Evolutionary conservation across 2,113 vertebrate genomes (phyloP).

Genomic region (Poicephalus gulielmi): DNA sequence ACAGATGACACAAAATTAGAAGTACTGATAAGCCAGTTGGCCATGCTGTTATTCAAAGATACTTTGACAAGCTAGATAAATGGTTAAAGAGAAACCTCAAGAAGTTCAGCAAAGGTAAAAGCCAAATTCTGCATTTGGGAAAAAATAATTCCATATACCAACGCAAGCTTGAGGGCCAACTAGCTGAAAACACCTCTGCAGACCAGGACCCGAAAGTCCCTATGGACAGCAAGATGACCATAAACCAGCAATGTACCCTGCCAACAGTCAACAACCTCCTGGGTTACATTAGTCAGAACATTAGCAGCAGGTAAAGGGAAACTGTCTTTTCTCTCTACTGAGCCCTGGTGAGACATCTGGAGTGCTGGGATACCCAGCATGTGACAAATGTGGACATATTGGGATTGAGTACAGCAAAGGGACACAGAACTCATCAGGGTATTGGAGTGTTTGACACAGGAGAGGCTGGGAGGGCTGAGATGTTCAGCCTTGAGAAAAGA

Average conservation of each 20-base stretch:
- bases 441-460: background rate
- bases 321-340: background rate
- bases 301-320: background rate
- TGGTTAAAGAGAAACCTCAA: background rate
- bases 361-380: background rate
- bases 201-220: background rate
- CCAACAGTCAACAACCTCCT: background rate
- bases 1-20: background rate
- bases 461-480: background rate
- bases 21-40: accelerated
- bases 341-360: background rate
- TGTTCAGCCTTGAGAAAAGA: background rate
- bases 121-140: background rate
- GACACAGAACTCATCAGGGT: background rate
- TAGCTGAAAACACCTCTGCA: background rate
- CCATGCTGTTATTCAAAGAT: background rate
- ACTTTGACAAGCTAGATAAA: background rate
- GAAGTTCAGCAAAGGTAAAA: background rate
- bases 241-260: background rate
- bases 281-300: background rate
- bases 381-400: background rate
- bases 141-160: background rate
- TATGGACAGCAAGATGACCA: background rate
- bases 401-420: background rate
- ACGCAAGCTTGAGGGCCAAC: background rate